Percentiles rank a stretch among this genome's conserved stretches.
Conservation (phyloP, 2,888 invertebrate genomes). For the Tachystola acroxantha region DNA sequence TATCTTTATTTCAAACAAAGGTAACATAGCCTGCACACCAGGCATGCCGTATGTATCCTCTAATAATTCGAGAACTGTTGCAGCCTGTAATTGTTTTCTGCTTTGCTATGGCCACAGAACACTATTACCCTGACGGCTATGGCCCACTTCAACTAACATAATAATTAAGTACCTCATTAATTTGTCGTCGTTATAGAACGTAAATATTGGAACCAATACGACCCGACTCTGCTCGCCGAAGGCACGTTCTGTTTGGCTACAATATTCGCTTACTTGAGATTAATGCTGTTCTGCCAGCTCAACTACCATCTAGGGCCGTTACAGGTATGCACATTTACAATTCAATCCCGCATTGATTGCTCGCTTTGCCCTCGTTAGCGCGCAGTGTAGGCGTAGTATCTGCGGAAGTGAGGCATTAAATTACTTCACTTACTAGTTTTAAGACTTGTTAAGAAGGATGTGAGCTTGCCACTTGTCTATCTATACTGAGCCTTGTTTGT, state of each 20-base stretch:
- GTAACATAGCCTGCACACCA: too few species aligned
- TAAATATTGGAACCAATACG: slow-evolving; percentile 81
- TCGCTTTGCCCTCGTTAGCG: slow-evolving; percentile 30
- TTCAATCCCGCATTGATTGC: slow-evolving; percentile 19
- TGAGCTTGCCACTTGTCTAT: background rate
- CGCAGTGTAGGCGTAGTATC: slow-evolving; percentile 2
- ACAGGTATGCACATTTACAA: slow-evolving; percentile 46
- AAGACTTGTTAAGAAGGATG: background rate
- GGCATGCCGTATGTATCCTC: too few species aligned
- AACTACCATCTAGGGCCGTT: slow-evolving; percentile 82
- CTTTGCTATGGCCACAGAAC: too few species aligned
- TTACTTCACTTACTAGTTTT: slow-evolving; percentile 1
- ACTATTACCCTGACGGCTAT: too few species aligned
- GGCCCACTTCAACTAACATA: too few species aligned
- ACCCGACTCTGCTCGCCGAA: slow-evolving; percentile 82
- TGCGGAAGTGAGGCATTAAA: slow-evolving; percentile 2
- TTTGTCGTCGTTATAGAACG: too few species aligned
- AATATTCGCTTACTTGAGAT: slow-evolving; percentile 81
- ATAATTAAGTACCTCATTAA: too few species aligned
- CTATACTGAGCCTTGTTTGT: background rate
- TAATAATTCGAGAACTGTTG: too few species aligned
- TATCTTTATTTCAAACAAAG: too few species aligned
- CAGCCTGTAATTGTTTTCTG: too few species aligned
- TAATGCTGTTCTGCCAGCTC: slow-evolving; percentile 81
- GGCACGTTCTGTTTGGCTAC: slow-evolving; percentile 82